These are phyloP conservation scores for Loris lydekkerianus DNA, from an alignment of 2,797 vertebrate species.

Conservation along the genomic window DNA sequence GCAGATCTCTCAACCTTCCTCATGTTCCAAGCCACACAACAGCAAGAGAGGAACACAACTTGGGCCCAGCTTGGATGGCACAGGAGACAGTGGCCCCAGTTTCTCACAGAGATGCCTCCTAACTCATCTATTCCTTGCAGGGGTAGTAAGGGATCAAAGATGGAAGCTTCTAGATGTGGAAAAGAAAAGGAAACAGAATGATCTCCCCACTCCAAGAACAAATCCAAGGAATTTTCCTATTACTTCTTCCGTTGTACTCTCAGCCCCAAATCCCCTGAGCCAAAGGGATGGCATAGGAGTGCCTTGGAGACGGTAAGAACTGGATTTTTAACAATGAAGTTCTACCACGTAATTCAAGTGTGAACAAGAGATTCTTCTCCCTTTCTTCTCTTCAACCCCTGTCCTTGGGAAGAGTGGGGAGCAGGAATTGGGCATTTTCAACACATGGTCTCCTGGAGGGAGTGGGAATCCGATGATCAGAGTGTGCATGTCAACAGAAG, in stretches of 20 bases:
- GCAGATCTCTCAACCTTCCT: neutral
- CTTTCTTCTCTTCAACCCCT: neutral
- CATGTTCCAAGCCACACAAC: rapidly evolving
- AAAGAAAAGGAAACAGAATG: neutral
- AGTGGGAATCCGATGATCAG: neutral
- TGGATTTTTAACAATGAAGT: neutral
- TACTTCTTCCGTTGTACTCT: neutral
- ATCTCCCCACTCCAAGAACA: neutral
- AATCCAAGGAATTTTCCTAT: neutral
- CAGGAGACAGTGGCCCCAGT: too few species aligned
- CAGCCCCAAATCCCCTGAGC: neutral
- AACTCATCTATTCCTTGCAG: neutral
- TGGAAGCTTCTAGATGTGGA: neutral
- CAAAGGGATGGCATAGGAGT: neutral
- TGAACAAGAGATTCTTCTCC: neutral
- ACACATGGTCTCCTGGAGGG: too few species aligned
- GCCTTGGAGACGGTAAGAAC: neutral
- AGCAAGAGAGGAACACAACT: too few species aligned
- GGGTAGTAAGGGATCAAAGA: neutral
- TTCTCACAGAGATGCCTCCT: neutral
- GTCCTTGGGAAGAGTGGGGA: neutral
- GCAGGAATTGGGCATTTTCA: neutral
- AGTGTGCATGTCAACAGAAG: neutral
- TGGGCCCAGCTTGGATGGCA: neutral
- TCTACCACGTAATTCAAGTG: neutral